A percentile compares a stretch with the other conserved stretches of the same genome.
Evolutionary conservation across 2,113 vertebrate genomes (phyloP).

Genomic region (Calyptomena viridis): DNA sequence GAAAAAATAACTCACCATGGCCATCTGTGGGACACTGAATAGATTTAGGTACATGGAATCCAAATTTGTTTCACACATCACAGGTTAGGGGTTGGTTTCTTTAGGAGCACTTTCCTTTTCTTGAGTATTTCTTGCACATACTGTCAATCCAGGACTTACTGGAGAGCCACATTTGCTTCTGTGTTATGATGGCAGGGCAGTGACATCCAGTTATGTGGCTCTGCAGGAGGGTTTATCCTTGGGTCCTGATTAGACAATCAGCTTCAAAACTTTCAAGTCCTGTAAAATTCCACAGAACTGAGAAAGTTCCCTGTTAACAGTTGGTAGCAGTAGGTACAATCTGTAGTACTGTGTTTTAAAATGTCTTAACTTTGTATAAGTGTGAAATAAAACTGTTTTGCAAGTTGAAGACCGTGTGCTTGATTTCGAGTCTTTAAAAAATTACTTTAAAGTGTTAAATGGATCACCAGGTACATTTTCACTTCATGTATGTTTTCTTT

Average conservation of each 20-base stretch:
- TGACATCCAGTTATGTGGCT: neutral
- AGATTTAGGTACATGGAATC: neutral
- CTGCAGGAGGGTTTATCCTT: neutral
- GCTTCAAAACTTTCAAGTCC: neutral
- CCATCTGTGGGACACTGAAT: neutral
- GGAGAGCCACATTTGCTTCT: neutral
- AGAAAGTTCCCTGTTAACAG: neutral
- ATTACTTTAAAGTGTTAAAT: neutral
- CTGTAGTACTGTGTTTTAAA: neutral
- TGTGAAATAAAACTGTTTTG: conserved; percentile 62
- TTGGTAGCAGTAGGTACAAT: neutral
- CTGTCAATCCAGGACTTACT: neutral
- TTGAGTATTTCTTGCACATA: neutral
- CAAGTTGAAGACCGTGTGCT: neutral
- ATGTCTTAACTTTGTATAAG: conserved; percentile 16
- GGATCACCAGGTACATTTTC: neutral
- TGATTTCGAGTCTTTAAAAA: neutral
- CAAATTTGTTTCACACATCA: neutral
- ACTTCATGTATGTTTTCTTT: neutral
- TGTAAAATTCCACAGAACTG: neutral
- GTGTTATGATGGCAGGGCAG: neutral
- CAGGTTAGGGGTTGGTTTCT: neutral
- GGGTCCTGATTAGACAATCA: neutral
- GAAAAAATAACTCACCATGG: neutral
- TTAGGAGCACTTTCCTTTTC: neutral